These are phyloP conservation scores for Maylandia zebra DNA, from an alignment of 2,113 vertebrate species.

Conservation along the genomic window DNA sequence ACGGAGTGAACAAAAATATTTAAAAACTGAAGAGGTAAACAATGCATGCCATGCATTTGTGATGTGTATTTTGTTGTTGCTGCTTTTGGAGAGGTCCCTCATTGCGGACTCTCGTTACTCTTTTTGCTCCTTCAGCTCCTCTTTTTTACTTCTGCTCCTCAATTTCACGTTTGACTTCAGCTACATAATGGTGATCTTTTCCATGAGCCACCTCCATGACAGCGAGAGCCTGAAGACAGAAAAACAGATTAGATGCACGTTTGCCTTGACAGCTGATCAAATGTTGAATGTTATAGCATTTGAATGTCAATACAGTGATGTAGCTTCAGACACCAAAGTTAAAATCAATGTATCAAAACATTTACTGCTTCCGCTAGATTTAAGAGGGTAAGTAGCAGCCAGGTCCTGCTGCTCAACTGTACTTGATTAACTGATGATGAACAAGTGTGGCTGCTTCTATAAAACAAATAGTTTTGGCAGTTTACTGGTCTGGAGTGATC, in stretches of 20 bases:
- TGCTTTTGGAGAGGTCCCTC: background rate
- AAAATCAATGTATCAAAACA: background rate
- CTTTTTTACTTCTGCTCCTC: conserved; percentile 70
- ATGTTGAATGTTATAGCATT: background rate
- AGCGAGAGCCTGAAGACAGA: conserved; percentile 78
- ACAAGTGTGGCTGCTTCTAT: background rate
- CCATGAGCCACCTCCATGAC: conserved; percentile 97
- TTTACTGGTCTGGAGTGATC: background rate
- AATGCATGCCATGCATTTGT: conserved; percentile 56
- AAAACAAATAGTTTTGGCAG: background rate
- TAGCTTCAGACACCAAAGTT: background rate
- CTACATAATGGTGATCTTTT: conserved; percentile 91
- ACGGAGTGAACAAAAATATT: background rate
- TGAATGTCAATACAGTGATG: background rate
- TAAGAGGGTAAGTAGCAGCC: background rate
- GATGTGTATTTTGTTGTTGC: background rate
- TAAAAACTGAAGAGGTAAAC: conserved; percentile 11
- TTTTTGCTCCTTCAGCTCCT: background rate
- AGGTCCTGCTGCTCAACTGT: background rate
- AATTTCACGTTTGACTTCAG: conserved; percentile 90
- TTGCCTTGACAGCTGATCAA: background rate
- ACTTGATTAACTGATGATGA: background rate
- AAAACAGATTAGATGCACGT: background rate
- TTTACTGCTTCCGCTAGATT: background rate
- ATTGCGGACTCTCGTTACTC: background rate